phyloP scores from a whole-genome alignment of 2,888 invertebrate genomes.

The Mechanitis mazaeus region DNA sequence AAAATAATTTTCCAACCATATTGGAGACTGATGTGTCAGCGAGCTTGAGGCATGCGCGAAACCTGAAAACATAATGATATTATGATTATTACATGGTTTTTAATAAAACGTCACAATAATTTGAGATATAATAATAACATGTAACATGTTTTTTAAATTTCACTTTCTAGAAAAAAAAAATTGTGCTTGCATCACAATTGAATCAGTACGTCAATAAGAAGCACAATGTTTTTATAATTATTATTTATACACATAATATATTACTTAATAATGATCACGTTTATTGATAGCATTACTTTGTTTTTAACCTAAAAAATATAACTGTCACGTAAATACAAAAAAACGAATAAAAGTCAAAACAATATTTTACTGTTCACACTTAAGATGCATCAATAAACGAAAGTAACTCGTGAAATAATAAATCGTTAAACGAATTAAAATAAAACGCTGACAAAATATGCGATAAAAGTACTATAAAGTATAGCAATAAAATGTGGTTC shows the following conservation, averaged over 20 bases:
- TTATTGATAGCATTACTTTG: too few species aligned
- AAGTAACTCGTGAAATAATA: constrained; percentile 7
- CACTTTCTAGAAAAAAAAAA: too few species aligned
- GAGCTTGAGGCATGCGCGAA: constrained; percentile 93
- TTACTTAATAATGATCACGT: too few species aligned
- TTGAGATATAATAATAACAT: too few species aligned
- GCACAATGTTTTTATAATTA: too few species aligned
- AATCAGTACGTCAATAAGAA: too few species aligned
- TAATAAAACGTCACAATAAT: too few species aligned
- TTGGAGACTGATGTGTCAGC: constrained; percentile 91
- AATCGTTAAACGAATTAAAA: constrained; percentile 4
- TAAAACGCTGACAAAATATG: constrained; percentile 14
- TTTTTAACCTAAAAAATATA: too few species aligned
- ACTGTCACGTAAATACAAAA: background rate
- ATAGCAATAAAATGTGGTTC: constrained; percentile 6
- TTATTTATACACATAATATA: too few species aligned
- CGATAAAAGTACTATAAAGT: constrained; percentile 15
- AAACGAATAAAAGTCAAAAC: background rate
- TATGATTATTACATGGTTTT: too few species aligned
- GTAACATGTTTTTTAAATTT: too few species aligned
- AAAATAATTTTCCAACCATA: constrained; percentile 94
- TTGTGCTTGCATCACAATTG: too few species aligned
- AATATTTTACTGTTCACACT: background rate
- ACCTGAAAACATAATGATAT: constrained; percentile 76
- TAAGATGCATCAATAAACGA: constrained; percentile 6